A percentile compares a stretch with the other conserved stretches of the same genome.
These are phyloP conservation scores for Myripristis jacobus DNA, from an alignment of 2,797 vertebrate genomes.

Conservation along the genomic window DNA sequence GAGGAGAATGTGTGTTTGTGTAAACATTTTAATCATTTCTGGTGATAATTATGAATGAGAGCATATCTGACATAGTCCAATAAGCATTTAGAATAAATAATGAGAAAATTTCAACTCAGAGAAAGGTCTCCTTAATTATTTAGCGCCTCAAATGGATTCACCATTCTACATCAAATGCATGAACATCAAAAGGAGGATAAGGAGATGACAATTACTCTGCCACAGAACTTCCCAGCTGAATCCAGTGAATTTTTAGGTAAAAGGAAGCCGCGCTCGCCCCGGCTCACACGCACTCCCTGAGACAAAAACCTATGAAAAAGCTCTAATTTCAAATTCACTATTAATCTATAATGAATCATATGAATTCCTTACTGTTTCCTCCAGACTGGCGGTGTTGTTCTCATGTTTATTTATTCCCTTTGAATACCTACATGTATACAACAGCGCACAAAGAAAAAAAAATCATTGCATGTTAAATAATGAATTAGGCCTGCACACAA, in stretches of 20 bases:
- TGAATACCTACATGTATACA: slow-evolving; percentile 11
- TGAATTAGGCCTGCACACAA: slow-evolving; percentile 27
- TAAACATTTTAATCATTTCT: slow-evolving; percentile 33
- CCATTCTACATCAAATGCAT: slow-evolving; percentile 61
- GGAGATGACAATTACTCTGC: slow-evolving; percentile 23
- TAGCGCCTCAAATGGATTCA: slow-evolving; percentile 75
- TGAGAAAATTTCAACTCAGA: slow-evolving; percentile 53
- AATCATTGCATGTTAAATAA: slow-evolving; percentile 23
- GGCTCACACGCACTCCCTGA: not conserved
- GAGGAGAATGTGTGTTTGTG: not conserved
- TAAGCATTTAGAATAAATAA: slow-evolving; percentile 74
- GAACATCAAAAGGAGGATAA: slow-evolving; percentile 51
- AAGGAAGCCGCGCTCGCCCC: not conserved
- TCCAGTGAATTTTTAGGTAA: not conserved
- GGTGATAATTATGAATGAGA: slow-evolving; percentile 48
- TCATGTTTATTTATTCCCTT: not conserved
- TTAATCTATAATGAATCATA: not conserved
- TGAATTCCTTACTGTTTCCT: not conserved
- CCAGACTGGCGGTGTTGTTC: no score
- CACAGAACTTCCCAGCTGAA: slow-evolving; percentile 18
- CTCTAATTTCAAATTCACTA: not conserved
- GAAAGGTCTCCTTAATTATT: slow-evolving; percentile 78
- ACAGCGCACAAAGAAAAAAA: not conserved
- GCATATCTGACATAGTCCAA: slow-evolving; percentile 52
- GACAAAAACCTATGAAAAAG: not conserved